phyloP scores from a whole-genome alignment of 2,113 vertebrate genomes.

The Cyprinodon variegatus region DNA sequence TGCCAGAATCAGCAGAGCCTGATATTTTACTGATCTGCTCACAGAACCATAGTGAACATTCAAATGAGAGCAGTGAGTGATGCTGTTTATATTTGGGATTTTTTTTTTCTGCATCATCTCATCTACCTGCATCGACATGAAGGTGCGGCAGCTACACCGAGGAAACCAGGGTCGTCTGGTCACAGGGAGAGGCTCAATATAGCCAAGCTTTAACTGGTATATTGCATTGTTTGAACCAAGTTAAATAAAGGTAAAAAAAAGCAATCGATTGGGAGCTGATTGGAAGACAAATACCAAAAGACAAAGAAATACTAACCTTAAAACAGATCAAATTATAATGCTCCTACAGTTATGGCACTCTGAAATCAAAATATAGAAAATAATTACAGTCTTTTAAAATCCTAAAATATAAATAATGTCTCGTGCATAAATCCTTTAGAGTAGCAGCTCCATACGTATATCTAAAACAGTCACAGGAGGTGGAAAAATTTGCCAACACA shows the following conservation, averaged over 20 bases:
- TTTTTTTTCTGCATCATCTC: constrained; percentile 12
- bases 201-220: background rate
- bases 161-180: background rate
- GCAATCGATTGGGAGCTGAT: background rate
- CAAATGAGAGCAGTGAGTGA: constrained; percentile 26
- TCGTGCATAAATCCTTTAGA: background rate
- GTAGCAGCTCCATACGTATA: background rate
- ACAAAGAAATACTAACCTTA: background rate
- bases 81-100: constrained; percentile 15
- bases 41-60: constrained; percentile 12
- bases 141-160: background rate
- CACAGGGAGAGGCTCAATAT: background rate
- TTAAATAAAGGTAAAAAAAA: background rate
- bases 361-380: background rate
- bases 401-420: background rate
- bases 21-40: constrained; percentile 47
- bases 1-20: constrained; percentile 45
- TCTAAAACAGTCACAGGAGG: background rate
- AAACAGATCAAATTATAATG: background rate
- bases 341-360: background rate
- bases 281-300: background rate
- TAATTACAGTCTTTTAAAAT: background rate
- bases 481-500: background rate
- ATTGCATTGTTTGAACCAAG: background rate
- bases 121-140: constrained; percentile 6